These are phyloP conservation scores for Ophioderma brevispina DNA, from an alignment of 35 echinoderm and acorn worm genomes.

Conservation along the genomic window DNA sequence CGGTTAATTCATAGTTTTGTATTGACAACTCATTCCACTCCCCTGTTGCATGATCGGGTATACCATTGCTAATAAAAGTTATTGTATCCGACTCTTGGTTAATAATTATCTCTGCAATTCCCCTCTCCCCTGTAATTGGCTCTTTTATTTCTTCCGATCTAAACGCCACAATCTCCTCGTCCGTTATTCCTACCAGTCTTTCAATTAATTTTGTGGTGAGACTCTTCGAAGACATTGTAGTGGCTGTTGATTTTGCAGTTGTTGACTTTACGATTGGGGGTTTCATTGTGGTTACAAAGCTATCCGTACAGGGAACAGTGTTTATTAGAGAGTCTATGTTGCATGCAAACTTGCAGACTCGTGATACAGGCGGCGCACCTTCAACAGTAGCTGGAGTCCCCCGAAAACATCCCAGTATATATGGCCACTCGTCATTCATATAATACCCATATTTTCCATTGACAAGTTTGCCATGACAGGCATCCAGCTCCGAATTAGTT, in stretches of 20 bases:
- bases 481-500: neutral
- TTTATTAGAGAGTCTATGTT: neutral
- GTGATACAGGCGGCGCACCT: neutral
- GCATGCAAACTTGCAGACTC: neutral
- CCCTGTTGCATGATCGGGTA: neutral
- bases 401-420: neutral
- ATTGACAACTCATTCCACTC: neutral
- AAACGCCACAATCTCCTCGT: neutral
- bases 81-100: neutral
- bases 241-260: too few species aligned
- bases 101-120: neutral
- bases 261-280: too few species aligned
- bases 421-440: neutral
- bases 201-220: too few species aligned
- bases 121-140: neutral
- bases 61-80: neutral
- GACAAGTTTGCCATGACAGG: neutral
- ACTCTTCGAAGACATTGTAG: too few species aligned
- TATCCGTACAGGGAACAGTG: neutral
- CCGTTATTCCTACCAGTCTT: neutral
- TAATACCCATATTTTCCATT: neutral
- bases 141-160: neutral
- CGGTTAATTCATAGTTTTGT: neutral
- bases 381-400: neutral
- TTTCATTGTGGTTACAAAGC: neutral